These are phyloP conservation scores for Pheosia gnoma DNA, from an alignment of 2,888 invertebrate species.

Conservation along the genomic window DNA sequence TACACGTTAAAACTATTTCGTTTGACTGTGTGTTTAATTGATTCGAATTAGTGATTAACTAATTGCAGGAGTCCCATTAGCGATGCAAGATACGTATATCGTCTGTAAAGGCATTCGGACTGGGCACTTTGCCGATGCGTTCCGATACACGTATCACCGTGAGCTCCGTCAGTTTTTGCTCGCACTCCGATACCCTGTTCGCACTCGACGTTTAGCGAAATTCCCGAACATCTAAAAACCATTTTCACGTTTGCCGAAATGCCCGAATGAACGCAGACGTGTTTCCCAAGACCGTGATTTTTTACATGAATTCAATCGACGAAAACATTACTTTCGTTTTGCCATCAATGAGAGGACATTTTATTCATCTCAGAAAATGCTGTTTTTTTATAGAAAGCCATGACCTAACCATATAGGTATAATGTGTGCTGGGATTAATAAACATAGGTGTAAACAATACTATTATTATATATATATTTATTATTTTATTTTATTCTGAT, in stretches of 20 bases:
- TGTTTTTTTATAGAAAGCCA: not conserved
- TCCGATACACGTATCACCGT: slow-evolving; percentile 39
- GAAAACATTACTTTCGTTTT: slow-evolving; percentile 6
- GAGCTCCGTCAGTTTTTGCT: slow-evolving; percentile 61
- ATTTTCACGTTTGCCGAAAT: slow-evolving; percentile 60
- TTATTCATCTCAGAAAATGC: not conserved
- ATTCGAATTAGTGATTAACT: slow-evolving; percentile 50
- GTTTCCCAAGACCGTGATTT: slow-evolving; percentile 34
- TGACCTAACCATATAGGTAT: not conserved
- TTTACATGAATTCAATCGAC: slow-evolving; percentile 19
- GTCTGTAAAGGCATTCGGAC: slow-evolving; percentile 45
- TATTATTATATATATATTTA: no score
- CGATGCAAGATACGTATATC: slow-evolving; percentile 57
- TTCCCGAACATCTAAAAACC: slow-evolving; percentile 62
- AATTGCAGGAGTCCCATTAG: slow-evolving; percentile 57
- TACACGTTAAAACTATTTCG: not conserved
- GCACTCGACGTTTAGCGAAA: slow-evolving; percentile 70
- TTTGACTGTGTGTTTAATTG: slow-evolving; percentile 42
- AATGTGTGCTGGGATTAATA: not conserved
- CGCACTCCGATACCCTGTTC: slow-evolving; percentile 71
- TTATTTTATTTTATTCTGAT: slow-evolving; percentile 1
- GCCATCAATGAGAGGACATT: slow-evolving; percentile 8
- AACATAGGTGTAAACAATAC: not conserved
- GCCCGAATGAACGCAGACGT: slow-evolving; percentile 44
- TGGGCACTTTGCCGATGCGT: slow-evolving; percentile 29